Conservation (phyloP, 2,113 vertebrate species). For the Dasyprocta punctata region DNA sequence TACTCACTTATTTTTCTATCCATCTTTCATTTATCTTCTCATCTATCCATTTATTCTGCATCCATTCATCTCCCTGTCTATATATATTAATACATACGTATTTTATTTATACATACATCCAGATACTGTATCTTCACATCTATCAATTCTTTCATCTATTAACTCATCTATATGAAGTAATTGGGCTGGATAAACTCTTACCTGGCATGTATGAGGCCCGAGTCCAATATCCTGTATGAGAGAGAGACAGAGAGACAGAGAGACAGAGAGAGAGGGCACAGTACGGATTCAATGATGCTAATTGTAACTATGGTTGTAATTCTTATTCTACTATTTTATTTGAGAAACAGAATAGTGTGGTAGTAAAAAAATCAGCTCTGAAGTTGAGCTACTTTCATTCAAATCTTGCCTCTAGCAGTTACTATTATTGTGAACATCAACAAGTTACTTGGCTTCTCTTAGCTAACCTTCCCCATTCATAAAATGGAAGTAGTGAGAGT, state of each 20-base stretch:
- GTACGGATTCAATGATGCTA: not conserved
- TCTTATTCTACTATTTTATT: slow-evolving; percentile 51
- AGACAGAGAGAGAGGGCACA: not conserved
- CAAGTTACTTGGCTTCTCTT: not conserved
- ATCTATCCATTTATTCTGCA: not conserved
- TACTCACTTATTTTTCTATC: not conserved
- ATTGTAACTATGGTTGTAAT: not conserved
- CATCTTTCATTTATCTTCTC: not conserved
- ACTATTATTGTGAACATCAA: not conserved
- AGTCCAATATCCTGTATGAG: not conserved
- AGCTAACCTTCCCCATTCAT: not conserved
- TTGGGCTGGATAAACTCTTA: not conserved
- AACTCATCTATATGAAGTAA: slow-evolving; percentile 12
- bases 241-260: not conserved
- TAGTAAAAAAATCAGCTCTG: not conserved
- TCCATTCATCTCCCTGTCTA: not conserved
- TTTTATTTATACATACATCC: not conserved
- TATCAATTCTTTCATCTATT: not conserved
- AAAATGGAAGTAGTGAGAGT: not conserved
- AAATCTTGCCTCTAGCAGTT: not conserved
- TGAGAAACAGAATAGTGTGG: slow-evolving; percentile 11
- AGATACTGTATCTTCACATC: not conserved
- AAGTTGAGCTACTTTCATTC: slow-evolving; percentile 4
- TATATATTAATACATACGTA: not conserved
- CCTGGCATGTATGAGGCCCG: not conserved